Conservation (phyloP, 2,113 vertebrate genomes). For the Cisticola juncidis region DNA sequence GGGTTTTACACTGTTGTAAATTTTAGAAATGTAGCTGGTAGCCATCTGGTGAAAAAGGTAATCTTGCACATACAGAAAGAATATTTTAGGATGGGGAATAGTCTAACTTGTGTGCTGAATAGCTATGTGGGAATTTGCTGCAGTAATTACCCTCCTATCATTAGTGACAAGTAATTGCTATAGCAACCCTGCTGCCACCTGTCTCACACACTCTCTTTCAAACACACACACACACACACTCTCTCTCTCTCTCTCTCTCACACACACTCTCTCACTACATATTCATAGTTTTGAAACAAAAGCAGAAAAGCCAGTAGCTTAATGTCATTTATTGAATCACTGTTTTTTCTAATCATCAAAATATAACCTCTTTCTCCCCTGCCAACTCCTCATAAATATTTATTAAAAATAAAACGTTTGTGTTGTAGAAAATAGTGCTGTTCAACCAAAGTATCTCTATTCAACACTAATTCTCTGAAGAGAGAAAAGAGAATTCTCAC, state of each 20-base stretch:
- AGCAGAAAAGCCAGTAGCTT: slow-evolving; percentile 47
- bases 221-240: background rate
- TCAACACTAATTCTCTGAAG: slow-evolving; percentile 44
- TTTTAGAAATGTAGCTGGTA: slow-evolving; percentile 18
- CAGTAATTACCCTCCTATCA: slow-evolving; percentile 81
- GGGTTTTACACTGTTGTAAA: background rate
- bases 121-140: slow-evolving; percentile 77
- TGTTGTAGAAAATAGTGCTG: slow-evolving; percentile 57
- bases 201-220: slow-evolving; percentile 68
- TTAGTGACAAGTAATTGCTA: slow-evolving; percentile 81
- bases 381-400: slow-evolving; percentile 61
- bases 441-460: slow-evolving; percentile 51
- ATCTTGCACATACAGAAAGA: slow-evolving; percentile 44
- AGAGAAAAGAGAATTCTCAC: slow-evolving; percentile 47
- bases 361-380: slow-evolving; percentile 55
- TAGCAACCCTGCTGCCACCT: slow-evolving; percentile 80
- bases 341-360: slow-evolving; percentile 63
- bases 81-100: slow-evolving; percentile 65
- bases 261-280: slow-evolving; percentile 35
- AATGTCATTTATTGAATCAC: slow-evolving; percentile 64
- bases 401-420: slow-evolving; percentile 62
- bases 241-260: background rate
- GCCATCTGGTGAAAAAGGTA: slow-evolving; percentile 45
- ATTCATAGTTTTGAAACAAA: slow-evolving; percentile 70
- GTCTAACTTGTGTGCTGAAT: slow-evolving; percentile 75